Evolutionary conservation across 2,888 invertebrate genomes (phyloP).

Genomic region (Rhamphomyia laevipes): DNA sequence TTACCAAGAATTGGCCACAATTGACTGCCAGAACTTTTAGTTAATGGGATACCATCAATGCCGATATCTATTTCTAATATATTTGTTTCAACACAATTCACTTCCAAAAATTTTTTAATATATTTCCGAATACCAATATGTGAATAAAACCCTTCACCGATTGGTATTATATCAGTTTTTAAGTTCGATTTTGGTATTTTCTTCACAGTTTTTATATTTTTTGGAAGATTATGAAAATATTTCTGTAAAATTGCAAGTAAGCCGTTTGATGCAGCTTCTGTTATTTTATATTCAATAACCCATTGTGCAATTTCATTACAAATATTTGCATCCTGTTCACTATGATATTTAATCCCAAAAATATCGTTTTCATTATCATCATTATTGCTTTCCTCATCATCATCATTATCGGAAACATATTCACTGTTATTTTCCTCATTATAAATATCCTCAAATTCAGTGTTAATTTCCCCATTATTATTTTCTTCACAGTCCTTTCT

Average conservation of each 20-base stretch:
- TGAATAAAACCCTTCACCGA: not conserved
- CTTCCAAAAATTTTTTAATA: conserved; percentile 6
- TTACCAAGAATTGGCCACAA: conserved; percentile 2
- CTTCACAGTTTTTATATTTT: too few species aligned
- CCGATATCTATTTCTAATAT: conserved; percentile 5
- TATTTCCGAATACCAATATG: conserved; percentile 5
- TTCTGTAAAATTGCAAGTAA: not conserved
- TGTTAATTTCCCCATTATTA: too few species aligned
- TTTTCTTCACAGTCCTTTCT: too few species aligned
- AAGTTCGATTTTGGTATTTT: too few species aligned
- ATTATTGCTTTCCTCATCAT: not conserved
- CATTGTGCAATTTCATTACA: conserved; percentile 6
- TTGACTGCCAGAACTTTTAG: conserved; percentile 4
- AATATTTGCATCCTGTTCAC: too few species aligned
- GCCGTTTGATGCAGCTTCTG: not conserved
- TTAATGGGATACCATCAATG: conserved; percentile 6
- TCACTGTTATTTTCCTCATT: too few species aligned
- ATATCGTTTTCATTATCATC: conserved; percentile 3
- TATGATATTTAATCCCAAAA: too few species aligned
- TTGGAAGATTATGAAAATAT: not conserved
- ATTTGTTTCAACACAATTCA: conserved; percentile 6
- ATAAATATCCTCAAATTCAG: too few species aligned
- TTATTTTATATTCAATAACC: conserved; percentile 6
- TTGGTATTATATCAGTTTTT: not conserved
- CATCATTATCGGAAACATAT: too few species aligned